Percentiles rank a stretch among this genome's conserved stretches.
These are phyloP conservation scores for Poecile atricapillus DNA, from an alignment of 2,113 vertebrate genomes.

Conservation along the genomic window DNA sequence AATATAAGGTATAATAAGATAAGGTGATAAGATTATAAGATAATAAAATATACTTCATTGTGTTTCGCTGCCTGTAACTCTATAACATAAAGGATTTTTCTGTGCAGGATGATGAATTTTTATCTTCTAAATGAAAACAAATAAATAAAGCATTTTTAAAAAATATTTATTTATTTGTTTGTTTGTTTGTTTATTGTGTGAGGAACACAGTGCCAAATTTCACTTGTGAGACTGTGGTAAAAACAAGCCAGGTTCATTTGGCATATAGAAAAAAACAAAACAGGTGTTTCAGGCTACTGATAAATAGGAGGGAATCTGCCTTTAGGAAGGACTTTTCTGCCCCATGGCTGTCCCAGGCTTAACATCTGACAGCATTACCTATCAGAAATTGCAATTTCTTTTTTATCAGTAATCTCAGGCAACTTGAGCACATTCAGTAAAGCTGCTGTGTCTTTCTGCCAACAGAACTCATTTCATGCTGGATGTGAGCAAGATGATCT, in stretches of 20 bases:
- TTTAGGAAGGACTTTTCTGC: neutral
- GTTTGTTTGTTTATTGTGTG: neutral
- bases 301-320: neutral
- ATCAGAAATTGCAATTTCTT: slow-evolving; percentile 1
- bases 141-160: neutral
- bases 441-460: neutral
- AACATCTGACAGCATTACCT: neutral
- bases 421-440: neutral
- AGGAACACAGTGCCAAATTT: neutral
- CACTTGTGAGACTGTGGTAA: neutral
- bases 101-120: neutral
- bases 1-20: neutral
- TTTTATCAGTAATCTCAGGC: neutral
- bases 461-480: slow-evolving; percentile 3
- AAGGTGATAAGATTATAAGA: too few species aligned
- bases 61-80: neutral
- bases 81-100: neutral
- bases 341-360: neutral
- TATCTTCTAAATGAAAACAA: neutral
- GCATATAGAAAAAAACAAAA: neutral
- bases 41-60: neutral
- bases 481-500: neutral
- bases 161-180: too few species aligned
- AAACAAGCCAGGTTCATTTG: neutral
- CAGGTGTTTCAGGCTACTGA: neutral